Evolutionary conservation across 2,113 vertebrate species (phyloP).

Genomic region (Megaceryle maxima): DNA sequence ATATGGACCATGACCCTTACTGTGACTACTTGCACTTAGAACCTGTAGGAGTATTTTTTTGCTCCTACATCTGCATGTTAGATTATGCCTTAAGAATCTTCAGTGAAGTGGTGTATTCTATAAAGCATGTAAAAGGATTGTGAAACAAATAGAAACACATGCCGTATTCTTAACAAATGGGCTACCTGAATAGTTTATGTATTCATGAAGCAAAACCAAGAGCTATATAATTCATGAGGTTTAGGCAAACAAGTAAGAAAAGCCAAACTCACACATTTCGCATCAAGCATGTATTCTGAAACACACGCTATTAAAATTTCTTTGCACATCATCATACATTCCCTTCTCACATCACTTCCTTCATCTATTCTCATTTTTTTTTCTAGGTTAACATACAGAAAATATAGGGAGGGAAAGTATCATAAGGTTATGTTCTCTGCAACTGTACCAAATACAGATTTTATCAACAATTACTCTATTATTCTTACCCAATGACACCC

Average conservation of each 20-base stretch:
- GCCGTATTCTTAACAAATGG: neutral
- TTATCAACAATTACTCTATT: neutral
- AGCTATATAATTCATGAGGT: neutral
- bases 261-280: neutral
- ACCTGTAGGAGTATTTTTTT: neutral
- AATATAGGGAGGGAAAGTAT: neutral
- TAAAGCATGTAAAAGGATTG: neutral
- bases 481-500: neutral
- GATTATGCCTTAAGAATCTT: neutral
- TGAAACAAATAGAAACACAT: neutral
- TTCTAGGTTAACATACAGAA: neutral
- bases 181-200: neutral
- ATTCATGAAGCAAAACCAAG: neutral
- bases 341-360: rapidly evolving
- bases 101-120: neutral
- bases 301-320: neutral
- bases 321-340: neutral
- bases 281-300: neutral
- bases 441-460: neutral
- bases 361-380: neutral
- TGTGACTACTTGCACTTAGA: neutral
- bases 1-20: neutral
- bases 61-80: neutral
- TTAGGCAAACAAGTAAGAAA: neutral
- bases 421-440: neutral